These are phyloP conservation scores for Terrapene triunguis DNA, from an alignment of 2,113 vertebrate species.

Conservation along the genomic window DNA sequence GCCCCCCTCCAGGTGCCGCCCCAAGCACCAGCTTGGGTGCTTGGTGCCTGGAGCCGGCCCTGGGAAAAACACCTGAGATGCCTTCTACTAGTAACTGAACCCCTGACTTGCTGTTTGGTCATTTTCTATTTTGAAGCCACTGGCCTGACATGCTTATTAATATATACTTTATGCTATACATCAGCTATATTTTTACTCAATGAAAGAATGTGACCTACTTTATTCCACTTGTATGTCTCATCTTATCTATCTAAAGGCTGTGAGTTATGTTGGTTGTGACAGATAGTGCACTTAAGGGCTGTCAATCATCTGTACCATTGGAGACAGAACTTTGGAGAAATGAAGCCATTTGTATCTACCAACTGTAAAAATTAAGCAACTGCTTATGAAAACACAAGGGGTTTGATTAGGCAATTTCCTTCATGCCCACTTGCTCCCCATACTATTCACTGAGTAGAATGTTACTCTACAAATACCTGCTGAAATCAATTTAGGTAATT, in stretches of 20 bases:
- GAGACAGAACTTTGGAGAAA: conserved; percentile 14
- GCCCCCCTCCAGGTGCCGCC: too few species aligned
- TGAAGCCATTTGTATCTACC: neutral
- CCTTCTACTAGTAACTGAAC: neutral
- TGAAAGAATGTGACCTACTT: conserved; percentile 22
- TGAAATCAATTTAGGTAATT: neutral
- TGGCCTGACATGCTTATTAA: conserved; percentile 18
- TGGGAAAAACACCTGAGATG: neutral
- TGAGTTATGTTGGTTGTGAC: neutral
- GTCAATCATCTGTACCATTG: neutral
- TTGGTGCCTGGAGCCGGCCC: too few species aligned
- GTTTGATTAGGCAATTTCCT: conserved; percentile 4
- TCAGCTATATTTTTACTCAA: conserved; percentile 14
- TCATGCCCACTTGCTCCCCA: neutral
- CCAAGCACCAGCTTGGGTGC: too few species aligned
- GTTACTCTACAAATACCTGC: neutral
- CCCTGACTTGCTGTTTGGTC: neutral
- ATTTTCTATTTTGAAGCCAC: neutral
- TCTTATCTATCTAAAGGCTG: neutral
- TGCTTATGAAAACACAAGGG: neutral
- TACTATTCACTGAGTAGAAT: neutral
- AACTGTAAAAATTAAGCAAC: neutral
- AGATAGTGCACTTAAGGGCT: neutral
- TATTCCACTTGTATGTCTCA: conserved; percentile 7
- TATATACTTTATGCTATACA: neutral